phyloP scores from a whole-genome alignment of 2,888 invertebrate species.

The Drosophila acutilabella region DNA sequence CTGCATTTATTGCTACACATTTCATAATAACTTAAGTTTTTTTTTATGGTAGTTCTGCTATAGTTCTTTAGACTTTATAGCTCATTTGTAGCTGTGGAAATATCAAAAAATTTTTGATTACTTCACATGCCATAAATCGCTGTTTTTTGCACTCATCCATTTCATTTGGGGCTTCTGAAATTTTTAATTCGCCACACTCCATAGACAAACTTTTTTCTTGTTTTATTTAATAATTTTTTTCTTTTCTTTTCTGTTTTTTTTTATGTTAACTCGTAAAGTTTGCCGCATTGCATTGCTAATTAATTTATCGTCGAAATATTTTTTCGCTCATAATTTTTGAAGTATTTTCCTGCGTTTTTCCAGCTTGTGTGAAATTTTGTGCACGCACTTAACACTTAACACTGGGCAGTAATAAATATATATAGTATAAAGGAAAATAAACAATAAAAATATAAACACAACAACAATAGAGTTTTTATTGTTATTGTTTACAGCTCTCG shows the following conservation, averaged over 20 bases:
- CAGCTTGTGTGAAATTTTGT: slow-evolving; percentile 48
- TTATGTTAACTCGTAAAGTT: slow-evolving; percentile 44
- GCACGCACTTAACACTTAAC: slow-evolving; percentile 38
- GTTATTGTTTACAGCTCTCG: slow-evolving; percentile 31
- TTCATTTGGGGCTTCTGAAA: not conserved
- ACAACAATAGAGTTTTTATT: slow-evolving; percentile 6
- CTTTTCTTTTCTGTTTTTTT: not conserved
- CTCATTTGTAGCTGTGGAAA: not conserved
- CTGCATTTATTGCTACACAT: not conserved
- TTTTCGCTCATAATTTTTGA: slow-evolving; percentile 39
- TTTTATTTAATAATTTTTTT: not conserved
- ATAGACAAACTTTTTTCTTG: slow-evolving; percentile 11
- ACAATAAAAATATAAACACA: slow-evolving; percentile 10
- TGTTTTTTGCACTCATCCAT: not conserved
- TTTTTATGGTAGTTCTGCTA: not conserved
- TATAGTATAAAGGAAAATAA: slow-evolving; percentile 16
- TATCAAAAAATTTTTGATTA: not conserved
- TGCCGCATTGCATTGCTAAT: slow-evolving; percentile 60
- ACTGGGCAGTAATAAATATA: slow-evolving; percentile 41
- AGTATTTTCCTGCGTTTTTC: slow-evolving; percentile 13
- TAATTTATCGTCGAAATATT: slow-evolving; percentile 67
- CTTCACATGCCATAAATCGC: not conserved
- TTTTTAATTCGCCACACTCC: not conserved
- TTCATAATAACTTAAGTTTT: not conserved
- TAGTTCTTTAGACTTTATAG: not conserved